A percentile compares a stretch with the other conserved stretches of the same genome.
These are phyloP conservation scores for Rhabdophis nuchalis DNA, from an alignment of 2,797 vertebrate species.

Conservation along the genomic window DNA sequence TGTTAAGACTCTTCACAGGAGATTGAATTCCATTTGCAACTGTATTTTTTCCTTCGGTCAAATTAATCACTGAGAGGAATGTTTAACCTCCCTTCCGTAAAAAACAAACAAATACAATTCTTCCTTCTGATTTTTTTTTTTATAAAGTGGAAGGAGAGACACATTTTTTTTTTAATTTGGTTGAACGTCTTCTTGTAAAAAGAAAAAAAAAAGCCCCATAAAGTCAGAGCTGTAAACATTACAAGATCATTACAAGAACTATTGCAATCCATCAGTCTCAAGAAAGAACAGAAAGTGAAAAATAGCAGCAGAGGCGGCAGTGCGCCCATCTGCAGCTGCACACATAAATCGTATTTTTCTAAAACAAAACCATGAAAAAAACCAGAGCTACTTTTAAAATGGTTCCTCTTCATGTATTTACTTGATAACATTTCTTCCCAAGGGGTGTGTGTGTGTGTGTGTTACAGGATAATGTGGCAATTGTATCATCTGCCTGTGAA, in stretches of 20 bases:
- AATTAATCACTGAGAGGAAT: slow-evolving; percentile 30
- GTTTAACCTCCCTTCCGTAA: slow-evolving; percentile 15
- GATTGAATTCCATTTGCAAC: slow-evolving; percentile 26
- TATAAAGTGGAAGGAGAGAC: slow-evolving; percentile 41
- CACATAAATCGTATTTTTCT: not conserved
- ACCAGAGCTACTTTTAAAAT: not conserved
- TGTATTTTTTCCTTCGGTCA: not conserved
- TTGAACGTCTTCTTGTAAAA: slow-evolving; percentile 28
- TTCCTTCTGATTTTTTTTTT: slow-evolving; percentile 39
- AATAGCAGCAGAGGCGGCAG: not conserved
- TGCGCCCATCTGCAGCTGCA: not conserved
- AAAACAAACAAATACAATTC: not conserved
- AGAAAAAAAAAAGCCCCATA: slow-evolving; percentile 39
- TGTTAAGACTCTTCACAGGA: slow-evolving; percentile 11
- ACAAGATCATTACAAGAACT: slow-evolving; percentile 18
- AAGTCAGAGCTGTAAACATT: slow-evolving; percentile 19
- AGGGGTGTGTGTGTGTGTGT: too few species aligned
- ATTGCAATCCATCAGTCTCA: slow-evolving; percentile 38
- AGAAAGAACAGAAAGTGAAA: not conserved
- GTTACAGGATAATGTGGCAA: not conserved
- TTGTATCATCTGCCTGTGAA: not conserved
- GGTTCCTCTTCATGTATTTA: not conserved
- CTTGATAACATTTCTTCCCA: not conserved
- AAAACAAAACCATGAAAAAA: not conserved
- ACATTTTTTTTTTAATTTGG: slow-evolving; percentile 43